Base-by-base conservation (phyloP, 2,113 vertebrate species). In the Pteropus alecto region DNA sequence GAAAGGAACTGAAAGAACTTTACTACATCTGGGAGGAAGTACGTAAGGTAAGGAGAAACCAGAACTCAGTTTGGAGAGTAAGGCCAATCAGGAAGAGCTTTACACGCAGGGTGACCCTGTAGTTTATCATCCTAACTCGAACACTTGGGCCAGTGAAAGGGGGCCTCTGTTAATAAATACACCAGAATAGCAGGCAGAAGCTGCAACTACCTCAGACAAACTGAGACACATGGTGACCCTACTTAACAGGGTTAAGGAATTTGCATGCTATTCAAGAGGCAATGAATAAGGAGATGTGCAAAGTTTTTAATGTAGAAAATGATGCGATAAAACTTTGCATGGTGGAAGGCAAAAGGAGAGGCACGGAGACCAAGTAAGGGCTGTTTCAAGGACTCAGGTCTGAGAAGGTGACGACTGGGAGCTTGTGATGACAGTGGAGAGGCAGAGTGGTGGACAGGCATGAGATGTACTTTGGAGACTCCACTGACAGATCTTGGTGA, bases 351-450 rank as follows among this genome's bases (percentile, higher is more conserved):
- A 5, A 24, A 35, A 48, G 30, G 2, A 2, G 46, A 71, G 35
- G 16, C 21, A 0, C 0, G 14, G 15, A 58, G 46, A 82, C 18
- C 26, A 43, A 15, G 10, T 5, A 26, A 67, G n/a, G 13, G 21
- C 65, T 73, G 2, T 26, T 83, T 9, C 33, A 21, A 70, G 68
- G 38, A n/a, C 65, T 41, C 2, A 26, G 56, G 54, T 21, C 6
- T 1, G 14, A 76, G 78, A 54, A 22, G 24, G 73, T 26, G 63
- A 21, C 0, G 2, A 3, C 14, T 3, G 33, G 58, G 93, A 86
- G 43, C 61, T 9, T 41, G 5, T 18, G 33, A 16, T 30, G 48
- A 56, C 28, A 4, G 1, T 21, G 21, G 30, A 48, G 89, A 33
- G 41, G 60, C 28, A 35, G 79, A 68, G 71, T 3, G 18, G 12